A percentile compares a stretch with the other conserved stretches of the same genome.
phyloP scores from a whole-genome alignment of 1,140 invertebrate species.

The Caenorhabditis remanei region DNA sequence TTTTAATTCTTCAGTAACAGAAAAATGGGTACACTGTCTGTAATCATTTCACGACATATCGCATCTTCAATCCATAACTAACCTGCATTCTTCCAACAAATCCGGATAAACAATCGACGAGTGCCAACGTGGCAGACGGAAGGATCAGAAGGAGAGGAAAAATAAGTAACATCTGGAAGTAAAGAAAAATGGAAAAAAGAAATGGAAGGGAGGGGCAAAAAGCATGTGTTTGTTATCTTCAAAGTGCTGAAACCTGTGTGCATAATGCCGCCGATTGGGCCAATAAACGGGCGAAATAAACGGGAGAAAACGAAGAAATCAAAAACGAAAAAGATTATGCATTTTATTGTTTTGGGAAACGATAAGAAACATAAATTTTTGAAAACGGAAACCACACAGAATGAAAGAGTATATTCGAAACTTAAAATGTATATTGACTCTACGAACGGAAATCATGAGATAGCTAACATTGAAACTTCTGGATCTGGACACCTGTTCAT shows the following conservation, averaged over 20 bases:
- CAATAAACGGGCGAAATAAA: conserved; percentile 16
- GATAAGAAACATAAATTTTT: no score
- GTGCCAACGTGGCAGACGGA: conserved; percentile 46
- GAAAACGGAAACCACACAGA: no score
- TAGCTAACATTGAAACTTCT: no score
- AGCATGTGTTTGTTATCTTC: conserved; percentile 55
- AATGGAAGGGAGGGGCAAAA: background rate
- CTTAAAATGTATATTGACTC: no score
- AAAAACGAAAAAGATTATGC: background rate
- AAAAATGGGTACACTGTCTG: background rate
- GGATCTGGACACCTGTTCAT: no score
- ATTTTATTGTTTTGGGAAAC: background rate
- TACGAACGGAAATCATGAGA: no score
- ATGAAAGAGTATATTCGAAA: no score
- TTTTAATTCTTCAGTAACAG: background rate
- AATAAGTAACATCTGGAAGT: conserved; percentile 32
- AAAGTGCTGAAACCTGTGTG: conserved; percentile 27
- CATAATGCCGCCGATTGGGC: conserved; percentile 2
- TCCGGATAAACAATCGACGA: conserved; percentile 60
- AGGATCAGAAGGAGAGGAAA: conserved; percentile 41
- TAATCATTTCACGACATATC: background rate
- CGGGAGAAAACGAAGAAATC: background rate
- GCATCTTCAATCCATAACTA: background rate
- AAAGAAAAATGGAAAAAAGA: conserved; percentile 2
- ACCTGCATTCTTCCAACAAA: conserved; percentile 61